A percentile compares a stretch with the other conserved stretches of the same genome.
Conservation (phyloP, 1,140 invertebrate species). For the Drosophila eugracilis region DNA sequence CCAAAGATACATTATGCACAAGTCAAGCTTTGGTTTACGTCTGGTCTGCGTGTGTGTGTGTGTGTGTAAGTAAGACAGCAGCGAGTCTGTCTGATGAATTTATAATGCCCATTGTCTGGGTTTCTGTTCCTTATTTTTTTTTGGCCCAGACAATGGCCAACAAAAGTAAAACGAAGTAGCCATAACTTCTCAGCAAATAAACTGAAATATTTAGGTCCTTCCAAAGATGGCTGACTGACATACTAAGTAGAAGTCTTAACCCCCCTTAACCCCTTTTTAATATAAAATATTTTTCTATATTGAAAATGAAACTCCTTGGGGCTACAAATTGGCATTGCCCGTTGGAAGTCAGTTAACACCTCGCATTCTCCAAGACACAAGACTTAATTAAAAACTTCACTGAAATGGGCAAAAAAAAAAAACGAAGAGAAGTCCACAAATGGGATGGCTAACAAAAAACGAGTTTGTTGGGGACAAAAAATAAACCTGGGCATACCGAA, state of each 20-base stretch:
- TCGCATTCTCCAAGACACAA: constrained; percentile 34
- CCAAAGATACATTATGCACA: constrained; percentile 73
- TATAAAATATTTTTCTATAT: constrained; percentile 56
- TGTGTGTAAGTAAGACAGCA: no score
- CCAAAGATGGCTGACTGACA: constrained; percentile 61
- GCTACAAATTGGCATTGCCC: constrained; percentile 32
- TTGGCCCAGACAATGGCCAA: constrained; percentile 73
- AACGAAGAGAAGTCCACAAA: constrained; percentile 59
- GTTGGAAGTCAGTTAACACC: constrained; percentile 47
- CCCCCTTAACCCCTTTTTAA: neutral
- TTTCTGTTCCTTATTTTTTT: no score
- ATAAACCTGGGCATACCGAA: constrained; percentile 19
- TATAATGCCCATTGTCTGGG: constrained; percentile 82
- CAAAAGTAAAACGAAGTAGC: constrained; percentile 51
- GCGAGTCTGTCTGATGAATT: constrained; percentile 74
- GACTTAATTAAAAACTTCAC: constrained; percentile 71
- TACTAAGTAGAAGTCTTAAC: constrained; percentile 48
- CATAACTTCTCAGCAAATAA: constrained; percentile 25
- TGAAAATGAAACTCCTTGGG: constrained; percentile 46
- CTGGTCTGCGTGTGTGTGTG: no score
- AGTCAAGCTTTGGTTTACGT: no score
- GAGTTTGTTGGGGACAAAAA: constrained; percentile 52
- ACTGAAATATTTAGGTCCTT: constrained; percentile 38
- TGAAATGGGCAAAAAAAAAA: constrained; percentile 19
- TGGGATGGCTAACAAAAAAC: constrained; percentile 62